These are phyloP conservation scores for Rhyacichthys aspro DNA, from an alignment of 2,797 vertebrate species.

Conservation along the genomic window DNA sequence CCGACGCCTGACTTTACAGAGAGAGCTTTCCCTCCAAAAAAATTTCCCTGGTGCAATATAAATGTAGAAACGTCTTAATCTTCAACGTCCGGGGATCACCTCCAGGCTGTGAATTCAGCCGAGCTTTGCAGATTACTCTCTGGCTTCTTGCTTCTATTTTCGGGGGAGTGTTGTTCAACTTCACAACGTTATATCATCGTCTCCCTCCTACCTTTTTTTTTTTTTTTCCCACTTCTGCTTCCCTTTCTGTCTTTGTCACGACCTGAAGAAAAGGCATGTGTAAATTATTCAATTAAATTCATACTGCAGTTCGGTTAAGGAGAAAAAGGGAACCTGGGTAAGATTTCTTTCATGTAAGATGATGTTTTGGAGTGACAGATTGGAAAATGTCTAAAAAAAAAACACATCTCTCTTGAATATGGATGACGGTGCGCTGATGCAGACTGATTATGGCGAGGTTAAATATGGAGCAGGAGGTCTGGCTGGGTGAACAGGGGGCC, in stretches of 20 bases:
- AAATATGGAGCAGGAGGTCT: constrained; percentile 26
- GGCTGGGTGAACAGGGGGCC: constrained; percentile 9
- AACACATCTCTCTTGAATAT: constrained; percentile 18
- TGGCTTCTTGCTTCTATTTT: constrained; percentile 48
- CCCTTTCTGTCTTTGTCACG: constrained; percentile 25
- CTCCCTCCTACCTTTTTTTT: constrained; percentile 20
- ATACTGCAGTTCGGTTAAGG: neutral
- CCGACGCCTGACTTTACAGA: neutral
- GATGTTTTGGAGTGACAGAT: too few species aligned
- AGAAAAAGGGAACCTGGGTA: neutral
- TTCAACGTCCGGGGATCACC: constrained; percentile 42
- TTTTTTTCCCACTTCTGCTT: constrained; percentile 8
- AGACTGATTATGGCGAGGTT: constrained; percentile 32
- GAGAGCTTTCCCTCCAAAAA: neutral
- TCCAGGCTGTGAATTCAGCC: constrained; percentile 42
- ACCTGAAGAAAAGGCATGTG: constrained; percentile 16
- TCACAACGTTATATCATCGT: constrained; percentile 52
- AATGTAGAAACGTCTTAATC: constrained; percentile 44
- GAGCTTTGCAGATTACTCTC: constrained; percentile 49
- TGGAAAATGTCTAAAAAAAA: neutral
- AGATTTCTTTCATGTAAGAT: neutral
- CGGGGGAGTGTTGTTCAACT: constrained; percentile 35
- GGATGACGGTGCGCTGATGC: neutral
- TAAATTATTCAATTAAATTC: constrained; percentile 34
- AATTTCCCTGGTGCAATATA: constrained; percentile 18